phyloP scores from a whole-genome alignment of 2,113 vertebrate genomes.

The Rhineura floridana region DNA sequence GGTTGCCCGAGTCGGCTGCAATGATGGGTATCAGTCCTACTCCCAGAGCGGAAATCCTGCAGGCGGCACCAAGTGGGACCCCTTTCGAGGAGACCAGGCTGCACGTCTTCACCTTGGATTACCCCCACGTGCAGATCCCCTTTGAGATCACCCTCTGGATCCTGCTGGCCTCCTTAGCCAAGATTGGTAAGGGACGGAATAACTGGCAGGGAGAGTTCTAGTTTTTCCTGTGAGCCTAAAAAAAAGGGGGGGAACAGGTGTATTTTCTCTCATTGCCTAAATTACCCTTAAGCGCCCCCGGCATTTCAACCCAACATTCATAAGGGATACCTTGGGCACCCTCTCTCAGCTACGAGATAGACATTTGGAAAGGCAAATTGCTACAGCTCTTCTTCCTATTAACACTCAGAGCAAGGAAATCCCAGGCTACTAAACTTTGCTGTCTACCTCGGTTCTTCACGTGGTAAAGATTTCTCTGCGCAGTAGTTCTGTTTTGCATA shows the following conservation, averaged over 20 bases:
- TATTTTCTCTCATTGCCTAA: too few relatives aligned
- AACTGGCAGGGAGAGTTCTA: too few relatives aligned
- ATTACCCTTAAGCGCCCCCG: too few relatives aligned
- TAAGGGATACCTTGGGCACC: too few relatives aligned
- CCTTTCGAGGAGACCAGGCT: constrained; percentile 76
- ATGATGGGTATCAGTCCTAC: constrained; percentile 48
- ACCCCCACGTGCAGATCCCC: constrained; percentile 90
- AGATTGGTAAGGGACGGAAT: constrained; percentile 87
- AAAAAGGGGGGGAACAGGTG: not conserved
- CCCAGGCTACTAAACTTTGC: too few relatives aligned
- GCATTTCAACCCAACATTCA: too few relatives aligned
- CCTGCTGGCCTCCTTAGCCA: constrained; percentile 92
- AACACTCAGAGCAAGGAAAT: not conserved
- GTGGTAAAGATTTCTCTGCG: not conserved
- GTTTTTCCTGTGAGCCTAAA: too few relatives aligned
- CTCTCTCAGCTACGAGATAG: too few relatives aligned
- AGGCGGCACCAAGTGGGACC: constrained; percentile 69
- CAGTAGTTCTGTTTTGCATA: not conserved
- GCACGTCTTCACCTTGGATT: constrained; percentile 89
- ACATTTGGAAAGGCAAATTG: not conserved
- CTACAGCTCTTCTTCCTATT: not conserved
- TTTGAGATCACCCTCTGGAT: constrained; percentile 98
- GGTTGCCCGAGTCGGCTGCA: constrained; percentile 22
- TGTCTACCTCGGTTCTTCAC: not conserved
- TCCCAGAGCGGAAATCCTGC: constrained; percentile 61